Evolutionary conservation across 2,797 vertebrate genomes (phyloP).

Genomic region (Rhinoraja longicauda): DNA sequence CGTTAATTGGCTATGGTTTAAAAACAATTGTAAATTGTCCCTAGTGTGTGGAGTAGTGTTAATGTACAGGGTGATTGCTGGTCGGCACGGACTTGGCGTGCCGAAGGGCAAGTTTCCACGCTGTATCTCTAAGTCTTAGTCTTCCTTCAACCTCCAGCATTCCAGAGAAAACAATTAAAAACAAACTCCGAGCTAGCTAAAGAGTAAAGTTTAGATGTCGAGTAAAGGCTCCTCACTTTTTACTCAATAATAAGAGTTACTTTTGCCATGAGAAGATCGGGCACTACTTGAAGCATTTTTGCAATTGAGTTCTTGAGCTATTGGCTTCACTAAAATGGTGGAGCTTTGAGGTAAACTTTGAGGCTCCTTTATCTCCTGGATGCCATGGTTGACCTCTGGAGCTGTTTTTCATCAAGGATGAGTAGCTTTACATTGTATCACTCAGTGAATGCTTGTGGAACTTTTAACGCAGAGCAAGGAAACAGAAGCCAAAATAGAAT

Average conservation of each 20-base stretch:
- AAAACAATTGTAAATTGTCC: too few species aligned
- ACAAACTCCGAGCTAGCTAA: neutral
- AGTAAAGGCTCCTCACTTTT: neutral
- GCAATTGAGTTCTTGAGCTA: neutral
- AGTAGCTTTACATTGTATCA: neutral
- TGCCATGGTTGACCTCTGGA: neutral
- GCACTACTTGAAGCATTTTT: neutral
- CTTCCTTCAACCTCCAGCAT: too few species aligned
- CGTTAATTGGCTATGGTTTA: too few species aligned
- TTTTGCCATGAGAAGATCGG: neutral
- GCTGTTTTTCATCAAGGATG: neutral
- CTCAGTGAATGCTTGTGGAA: neutral
- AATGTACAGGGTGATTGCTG: too few species aligned
- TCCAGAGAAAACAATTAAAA: neutral
- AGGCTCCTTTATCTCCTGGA: neutral
- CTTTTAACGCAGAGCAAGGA: neutral
- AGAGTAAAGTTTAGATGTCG: neutral
- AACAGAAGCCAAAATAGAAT: neutral
- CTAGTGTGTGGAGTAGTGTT: too few species aligned
- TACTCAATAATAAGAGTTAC: neutral
- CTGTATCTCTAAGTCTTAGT: too few species aligned
- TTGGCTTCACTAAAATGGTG: neutral
- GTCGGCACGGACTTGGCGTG: too few species aligned
- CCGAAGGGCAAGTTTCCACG: too few species aligned
- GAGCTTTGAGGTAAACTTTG: neutral